Evolutionary conservation across 2,113 vertebrate genomes (phyloP).

Genomic region (Corythornis madagascariensis): DNA sequence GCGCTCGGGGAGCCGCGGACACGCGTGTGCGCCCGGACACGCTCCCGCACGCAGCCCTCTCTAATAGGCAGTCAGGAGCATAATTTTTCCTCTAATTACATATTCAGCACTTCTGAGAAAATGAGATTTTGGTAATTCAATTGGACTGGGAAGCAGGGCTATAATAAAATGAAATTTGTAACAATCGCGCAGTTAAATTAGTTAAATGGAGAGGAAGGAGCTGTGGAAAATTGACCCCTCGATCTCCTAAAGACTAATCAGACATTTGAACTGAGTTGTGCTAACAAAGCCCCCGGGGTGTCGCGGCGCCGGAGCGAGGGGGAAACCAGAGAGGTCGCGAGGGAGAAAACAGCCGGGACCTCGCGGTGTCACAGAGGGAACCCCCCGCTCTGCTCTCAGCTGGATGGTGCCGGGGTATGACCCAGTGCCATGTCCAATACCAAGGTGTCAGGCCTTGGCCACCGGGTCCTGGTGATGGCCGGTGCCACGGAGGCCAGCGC

Average conservation of each 20-base stretch:
- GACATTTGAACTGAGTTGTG: conserved; percentile 73
- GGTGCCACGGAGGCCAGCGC: fast-evolving
- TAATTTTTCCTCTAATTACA: conserved; percentile 86
- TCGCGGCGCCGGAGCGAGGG: not conserved
- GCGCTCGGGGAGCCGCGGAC: not conserved
- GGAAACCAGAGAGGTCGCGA: not conserved
- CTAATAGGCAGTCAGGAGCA: conserved; percentile 81
- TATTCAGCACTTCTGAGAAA: conserved; percentile 92
- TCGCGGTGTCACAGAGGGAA: fast-evolving
- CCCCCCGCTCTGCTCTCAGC: fast-evolving
- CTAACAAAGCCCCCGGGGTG: conserved; percentile 65
- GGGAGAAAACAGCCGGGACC: not conserved
- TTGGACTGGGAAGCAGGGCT: conserved; percentile 86
- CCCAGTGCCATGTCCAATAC: not conserved
- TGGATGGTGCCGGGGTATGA: fast-evolving
- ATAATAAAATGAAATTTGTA: conserved; percentile 88
- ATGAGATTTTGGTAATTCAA: conserved; percentile 95
- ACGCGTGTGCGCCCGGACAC: not conserved
- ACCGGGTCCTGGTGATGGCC: fast-evolving
- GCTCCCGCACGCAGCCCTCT: conserved; percentile 45
- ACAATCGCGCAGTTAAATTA: conserved; percentile 84
- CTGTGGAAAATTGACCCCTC: conserved; percentile 79
- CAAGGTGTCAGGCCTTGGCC: not conserved
- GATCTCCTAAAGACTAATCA: conserved; percentile 81
- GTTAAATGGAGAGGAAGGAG: conserved; percentile 87